Conservation (phyloP, 2,113 vertebrate genomes). For the Arenaria interpres region DNA sequence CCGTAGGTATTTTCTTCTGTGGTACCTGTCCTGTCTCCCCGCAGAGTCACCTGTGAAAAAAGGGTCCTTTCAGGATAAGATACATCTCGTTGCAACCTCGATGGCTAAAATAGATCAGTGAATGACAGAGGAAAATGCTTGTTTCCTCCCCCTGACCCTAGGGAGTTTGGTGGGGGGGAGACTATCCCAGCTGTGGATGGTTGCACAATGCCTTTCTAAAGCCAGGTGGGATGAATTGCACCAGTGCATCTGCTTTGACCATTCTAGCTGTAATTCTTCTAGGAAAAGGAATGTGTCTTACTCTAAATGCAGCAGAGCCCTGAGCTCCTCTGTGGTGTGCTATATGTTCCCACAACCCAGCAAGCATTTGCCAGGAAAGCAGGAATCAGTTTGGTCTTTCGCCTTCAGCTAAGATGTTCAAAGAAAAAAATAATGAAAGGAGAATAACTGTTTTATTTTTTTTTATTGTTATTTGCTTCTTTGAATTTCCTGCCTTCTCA, state of each 20-base stretch:
- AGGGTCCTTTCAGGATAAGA: background rate
- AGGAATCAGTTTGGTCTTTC: background rate
- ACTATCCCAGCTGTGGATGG: background rate
- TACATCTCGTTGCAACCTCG: background rate
- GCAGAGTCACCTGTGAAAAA: background rate
- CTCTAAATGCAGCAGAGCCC: background rate
- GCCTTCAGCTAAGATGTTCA: background rate
- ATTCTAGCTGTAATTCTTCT: background rate
- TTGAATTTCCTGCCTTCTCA: conserved; percentile 31
- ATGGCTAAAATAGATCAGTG: background rate
- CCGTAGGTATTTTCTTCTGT: background rate
- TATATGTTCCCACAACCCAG: background rate
- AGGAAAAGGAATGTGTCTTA: background rate
- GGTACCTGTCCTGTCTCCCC: background rate
- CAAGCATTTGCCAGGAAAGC: background rate
- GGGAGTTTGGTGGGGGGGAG: background rate
- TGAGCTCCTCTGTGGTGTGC: background rate
- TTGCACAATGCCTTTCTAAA: background rate
- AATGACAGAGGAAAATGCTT: background rate
- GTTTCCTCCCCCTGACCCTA: background rate
- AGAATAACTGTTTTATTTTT: background rate
- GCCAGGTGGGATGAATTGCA: background rate
- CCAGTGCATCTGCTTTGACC: background rate
- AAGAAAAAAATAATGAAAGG: background rate
- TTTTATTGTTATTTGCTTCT: background rate